Conservation (phyloP, 2,113 vertebrate species). For the Oostethus manadensis region DNA sequence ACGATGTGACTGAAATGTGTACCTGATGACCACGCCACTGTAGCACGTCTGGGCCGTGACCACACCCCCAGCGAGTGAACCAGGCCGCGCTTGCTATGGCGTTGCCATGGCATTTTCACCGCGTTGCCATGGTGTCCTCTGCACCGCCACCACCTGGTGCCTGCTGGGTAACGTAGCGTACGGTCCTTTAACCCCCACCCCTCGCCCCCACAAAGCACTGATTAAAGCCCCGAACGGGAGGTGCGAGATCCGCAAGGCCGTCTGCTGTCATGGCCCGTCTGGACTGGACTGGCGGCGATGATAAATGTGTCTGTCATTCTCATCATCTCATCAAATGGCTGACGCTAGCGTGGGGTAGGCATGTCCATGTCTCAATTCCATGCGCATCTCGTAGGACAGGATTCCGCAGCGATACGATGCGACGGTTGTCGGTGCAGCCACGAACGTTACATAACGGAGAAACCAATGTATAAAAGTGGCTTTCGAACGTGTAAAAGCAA, state of each 20-base stretch:
- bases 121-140: slow-evolving; percentile 66
- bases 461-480: no score
- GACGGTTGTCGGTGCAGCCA: no score
- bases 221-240: slow-evolving; percentile 43
- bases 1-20: slow-evolving; percentile 72
- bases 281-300: slow-evolving; percentile 55
- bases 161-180: slow-evolving; percentile 71
- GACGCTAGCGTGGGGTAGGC: neutral
- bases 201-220: slow-evolving; percentile 35
- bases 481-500: no score
- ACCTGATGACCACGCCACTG: slow-evolving; percentile 76
- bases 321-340: slow-evolving; percentile 27
- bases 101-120: slow-evolving; percentile 66
- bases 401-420: no score
- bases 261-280: slow-evolving; percentile 41
- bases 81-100: slow-evolving; percentile 66
- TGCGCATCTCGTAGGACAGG: no score
- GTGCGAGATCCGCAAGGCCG: slow-evolving; percentile 36
- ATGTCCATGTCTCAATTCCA: no score
- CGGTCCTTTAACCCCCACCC: slow-evolving; percentile 58
- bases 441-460: no score
- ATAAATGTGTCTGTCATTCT: slow-evolving; percentile 10
- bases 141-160: slow-evolving; percentile 68
- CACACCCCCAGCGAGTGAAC: slow-evolving; percentile 67
- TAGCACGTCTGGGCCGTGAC: slow-evolving; percentile 74